These are phyloP conservation scores for Tachystola acroxantha DNA, from an alignment of 2,888 invertebrate species.

Conservation along the genomic window DNA sequence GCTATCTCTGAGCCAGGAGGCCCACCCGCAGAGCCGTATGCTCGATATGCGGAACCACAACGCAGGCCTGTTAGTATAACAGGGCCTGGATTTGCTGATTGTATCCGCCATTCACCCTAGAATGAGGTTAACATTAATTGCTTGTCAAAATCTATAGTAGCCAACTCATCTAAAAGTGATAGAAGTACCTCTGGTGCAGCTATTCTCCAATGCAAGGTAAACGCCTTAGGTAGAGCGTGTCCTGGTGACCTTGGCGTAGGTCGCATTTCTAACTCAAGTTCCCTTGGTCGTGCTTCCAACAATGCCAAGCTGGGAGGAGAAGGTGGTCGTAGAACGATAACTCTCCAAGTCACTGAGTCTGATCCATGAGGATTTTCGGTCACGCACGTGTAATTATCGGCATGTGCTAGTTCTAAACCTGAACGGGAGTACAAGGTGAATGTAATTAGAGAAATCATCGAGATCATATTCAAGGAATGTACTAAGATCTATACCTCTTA, in stretches of 20 bases:
- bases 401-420: conserved; percentile 84
- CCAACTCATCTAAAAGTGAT: too few species aligned
- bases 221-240: conserved; percentile 75
- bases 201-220: conserved; percentile 83
- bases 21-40: conserved; percentile 89
- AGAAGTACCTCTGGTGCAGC: conserved; percentile 82
- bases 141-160: too few species aligned
- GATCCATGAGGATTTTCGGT: conserved; percentile 91
- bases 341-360: conserved; percentile 88
- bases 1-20: conserved; percentile 85
- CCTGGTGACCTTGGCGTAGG: conserved; percentile 56
- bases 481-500: conserved; percentile 81
- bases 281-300: conserved; percentile 57
- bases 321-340: conserved; percentile 87
- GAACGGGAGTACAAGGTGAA: neutral
- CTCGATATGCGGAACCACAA: conserved; percentile 90
- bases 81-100: conserved; percentile 58
- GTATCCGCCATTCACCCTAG: conserved; percentile 82
- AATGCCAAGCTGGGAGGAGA: conserved; percentile 82
- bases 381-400: conserved; percentile 89
- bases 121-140: too few species aligned
- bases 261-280: conserved; percentile 59
- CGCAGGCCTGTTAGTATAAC: conserved; percentile 83
- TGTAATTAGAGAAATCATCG: neutral
- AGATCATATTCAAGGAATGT: too few species aligned